These are phyloP conservation scores for Hydraecia micacea DNA, from an alignment of 2,888 invertebrate genomes.

Conservation along the genomic window DNA sequence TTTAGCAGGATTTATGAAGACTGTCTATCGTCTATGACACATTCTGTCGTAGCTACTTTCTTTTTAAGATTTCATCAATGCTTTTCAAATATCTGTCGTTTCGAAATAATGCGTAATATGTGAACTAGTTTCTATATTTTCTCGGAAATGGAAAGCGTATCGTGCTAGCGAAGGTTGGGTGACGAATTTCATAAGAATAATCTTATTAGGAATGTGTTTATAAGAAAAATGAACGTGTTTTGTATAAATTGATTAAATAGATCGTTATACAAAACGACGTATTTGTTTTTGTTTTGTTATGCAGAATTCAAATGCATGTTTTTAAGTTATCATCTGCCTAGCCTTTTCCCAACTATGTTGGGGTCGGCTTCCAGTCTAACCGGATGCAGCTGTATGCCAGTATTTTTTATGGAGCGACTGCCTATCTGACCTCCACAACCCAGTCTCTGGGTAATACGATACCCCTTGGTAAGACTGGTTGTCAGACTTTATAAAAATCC, in stretches of 20 bases:
- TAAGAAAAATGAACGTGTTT: constrained; percentile 3
- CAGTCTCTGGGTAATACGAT: background rate
- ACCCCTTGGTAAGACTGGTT: background rate
- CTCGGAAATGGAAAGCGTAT: constrained; percentile 51
- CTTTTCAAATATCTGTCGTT: constrained; percentile 19
- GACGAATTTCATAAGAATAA: constrained; percentile 28
- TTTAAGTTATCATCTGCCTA: background rate
- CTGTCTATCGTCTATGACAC: constrained; percentile 20
- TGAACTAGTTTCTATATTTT: constrained; percentile 49
- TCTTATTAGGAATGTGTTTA: constrained; percentile 1
- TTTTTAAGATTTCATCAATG: constrained; percentile 36
- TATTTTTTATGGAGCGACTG: background rate
- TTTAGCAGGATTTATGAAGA: constrained; percentile 1
- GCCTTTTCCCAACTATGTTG: background rate
- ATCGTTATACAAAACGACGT: constrained; percentile 3
- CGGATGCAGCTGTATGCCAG: background rate
- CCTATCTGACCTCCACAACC: background rate
- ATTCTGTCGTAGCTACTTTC: constrained; percentile 15
- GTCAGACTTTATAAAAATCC: background rate
- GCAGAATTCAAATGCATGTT: background rate
- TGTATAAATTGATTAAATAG: background rate
- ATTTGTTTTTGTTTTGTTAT: background rate
- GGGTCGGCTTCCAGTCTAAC: background rate
- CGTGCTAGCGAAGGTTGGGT: constrained; percentile 21
- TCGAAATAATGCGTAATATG: constrained; percentile 36